phyloP scores from a whole-genome alignment of 2,797 vertebrate species.

The Aulostomus chinensis region DNA sequence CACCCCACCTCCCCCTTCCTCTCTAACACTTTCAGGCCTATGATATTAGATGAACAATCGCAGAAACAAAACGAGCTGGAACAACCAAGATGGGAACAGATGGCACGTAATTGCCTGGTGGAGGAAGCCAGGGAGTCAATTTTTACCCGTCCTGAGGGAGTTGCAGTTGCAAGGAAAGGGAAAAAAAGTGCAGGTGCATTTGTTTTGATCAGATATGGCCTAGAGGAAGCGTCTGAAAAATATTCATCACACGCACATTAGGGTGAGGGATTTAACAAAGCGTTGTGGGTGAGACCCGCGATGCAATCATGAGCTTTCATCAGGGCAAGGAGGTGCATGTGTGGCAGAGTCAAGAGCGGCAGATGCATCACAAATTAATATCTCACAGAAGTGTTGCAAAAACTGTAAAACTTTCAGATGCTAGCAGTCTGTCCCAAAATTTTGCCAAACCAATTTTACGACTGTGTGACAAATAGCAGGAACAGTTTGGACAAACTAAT shows the following conservation, averaged over 20 bases:
- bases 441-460: slow-evolving; percentile 24
- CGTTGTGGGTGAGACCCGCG: slow-evolving; percentile 46
- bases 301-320: slow-evolving; percentile 59
- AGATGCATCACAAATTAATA: slow-evolving; percentile 75
- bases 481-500: not conserved
- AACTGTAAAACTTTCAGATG: slow-evolving; percentile 60
- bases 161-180: slow-evolving; percentile 77
- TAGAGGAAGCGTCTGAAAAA: slow-evolving; percentile 79
- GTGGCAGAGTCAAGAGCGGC: slow-evolving; percentile 64
- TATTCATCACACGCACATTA: slow-evolving; percentile 81
- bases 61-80: slow-evolving; percentile 87
- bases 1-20: slow-evolving; percentile 30
- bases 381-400: slow-evolving; percentile 60
- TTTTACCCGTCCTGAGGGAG: slow-evolving; percentile 86
- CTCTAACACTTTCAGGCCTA: slow-evolving; percentile 79
- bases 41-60: slow-evolving; percentile 87
- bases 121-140: slow-evolving; percentile 88
- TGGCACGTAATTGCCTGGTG: slow-evolving; percentile 87
- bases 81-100: slow-evolving; percentile 86
- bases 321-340: slow-evolving; percentile 36
- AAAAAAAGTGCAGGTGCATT: slow-evolving; percentile 84
- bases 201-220: slow-evolving; percentile 85
- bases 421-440: slow-evolving; percentile 23
- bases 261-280: slow-evolving; percentile 63
- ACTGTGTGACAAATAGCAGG: slow-evolving; percentile 3